Evolutionary conservation across 2,797 vertebrate species (phyloP).

Genomic region (Paguma larvata): DNA sequence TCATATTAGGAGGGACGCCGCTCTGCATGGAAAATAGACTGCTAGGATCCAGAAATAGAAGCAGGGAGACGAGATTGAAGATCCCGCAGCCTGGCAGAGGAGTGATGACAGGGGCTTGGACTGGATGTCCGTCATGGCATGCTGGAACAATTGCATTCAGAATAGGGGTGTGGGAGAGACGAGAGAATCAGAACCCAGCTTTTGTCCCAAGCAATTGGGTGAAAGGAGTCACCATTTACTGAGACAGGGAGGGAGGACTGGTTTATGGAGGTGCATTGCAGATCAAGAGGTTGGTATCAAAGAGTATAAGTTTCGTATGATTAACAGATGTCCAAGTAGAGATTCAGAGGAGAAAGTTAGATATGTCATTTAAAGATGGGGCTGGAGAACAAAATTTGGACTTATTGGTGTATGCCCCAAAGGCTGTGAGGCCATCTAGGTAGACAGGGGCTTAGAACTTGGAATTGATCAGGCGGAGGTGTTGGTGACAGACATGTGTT

Average conservation of each 20-base stretch:
- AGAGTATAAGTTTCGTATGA: not conserved
- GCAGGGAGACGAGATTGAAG: not conserved
- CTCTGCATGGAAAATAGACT: not conserved
- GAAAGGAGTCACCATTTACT: not conserved
- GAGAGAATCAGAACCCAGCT: not conserved
- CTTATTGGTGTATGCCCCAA: not conserved
- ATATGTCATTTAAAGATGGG: too few relatives aligned
- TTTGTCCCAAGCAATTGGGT: not conserved
- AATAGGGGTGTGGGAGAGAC: too few relatives aligned
- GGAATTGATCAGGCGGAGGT: fast-evolving
- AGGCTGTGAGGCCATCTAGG: not conserved
- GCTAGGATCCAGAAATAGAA: not conserved
- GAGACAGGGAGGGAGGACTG: not conserved
- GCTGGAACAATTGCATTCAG: not conserved
- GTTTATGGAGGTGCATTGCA: too few relatives aligned
- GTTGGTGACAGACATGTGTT: not conserved
- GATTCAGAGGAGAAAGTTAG: not conserved
- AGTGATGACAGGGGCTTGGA: not conserved
- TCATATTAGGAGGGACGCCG: not conserved
- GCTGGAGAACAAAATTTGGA: not conserved
- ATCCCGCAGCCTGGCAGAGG: too few relatives aligned
- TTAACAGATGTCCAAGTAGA: not conserved
- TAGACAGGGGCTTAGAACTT: not conserved
- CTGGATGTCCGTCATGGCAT: fast-evolving
- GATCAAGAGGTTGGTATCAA: not conserved